Evolutionary conservation across 2,797 vertebrate genomes (phyloP), one percentile per base, ranked within the genome.

Genomic region (Fistularia tabacaria): DNA sequence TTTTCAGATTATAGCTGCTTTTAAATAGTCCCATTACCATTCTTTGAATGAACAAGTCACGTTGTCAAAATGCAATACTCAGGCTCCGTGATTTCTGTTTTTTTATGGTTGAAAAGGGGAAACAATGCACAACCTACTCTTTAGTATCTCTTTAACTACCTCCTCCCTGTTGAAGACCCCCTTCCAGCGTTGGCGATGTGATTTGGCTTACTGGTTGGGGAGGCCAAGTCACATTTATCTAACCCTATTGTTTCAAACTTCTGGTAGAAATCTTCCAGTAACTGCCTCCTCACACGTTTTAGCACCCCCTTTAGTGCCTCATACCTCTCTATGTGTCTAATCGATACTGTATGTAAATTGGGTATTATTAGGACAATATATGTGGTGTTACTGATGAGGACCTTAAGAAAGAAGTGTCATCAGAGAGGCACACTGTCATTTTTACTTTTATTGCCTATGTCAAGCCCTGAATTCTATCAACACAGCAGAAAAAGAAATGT

Each of bases 91-190:
- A 75, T 57, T 71, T 62, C 69, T 55, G 57, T 54, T 49, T 62
- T 56, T 80, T 82, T 82, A 84, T 54, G 59, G 74, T 81, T 74
- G 61, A 76, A 80, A 73, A 51, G 46, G 14, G 40, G 62, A 67
- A 54, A 84, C 80, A 87, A 85, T 69, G 66, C 56, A 1, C 8
- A 36, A 54, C 76, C 77, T 60, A 79, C 79, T 79, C 80, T 83
- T 84, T 81, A 87, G 87, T 84, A 71, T 83, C 76, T 86, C 64
- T 90, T 86, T 86, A 88, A 86, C 80, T 82, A 79, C 82, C 86
- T 77, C 84, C 83, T 81, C 79, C 74, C 74, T 66, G 36, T 69
- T 69, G 48, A 71, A 66, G 77, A 68, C 72, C 85, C 84, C 77
- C 76, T 78, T 82, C 79, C 69, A 65, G 71, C 65, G 80, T 79